phyloP scores from a whole-genome alignment of 2,113 vertebrate genomes.

The Onychorhynchus coronatus region DNA sequence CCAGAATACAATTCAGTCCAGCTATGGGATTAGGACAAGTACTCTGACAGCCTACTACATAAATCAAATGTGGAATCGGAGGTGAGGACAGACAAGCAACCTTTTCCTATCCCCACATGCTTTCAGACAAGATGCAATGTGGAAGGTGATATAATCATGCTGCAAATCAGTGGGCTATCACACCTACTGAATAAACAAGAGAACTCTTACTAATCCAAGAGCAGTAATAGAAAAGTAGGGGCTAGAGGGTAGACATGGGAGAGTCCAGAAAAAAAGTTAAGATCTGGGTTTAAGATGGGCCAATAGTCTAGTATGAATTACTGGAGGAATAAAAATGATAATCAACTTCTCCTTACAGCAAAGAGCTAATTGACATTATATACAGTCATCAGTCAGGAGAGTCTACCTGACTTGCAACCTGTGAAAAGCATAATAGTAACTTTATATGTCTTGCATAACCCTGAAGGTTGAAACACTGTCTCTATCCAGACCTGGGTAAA shows the following conservation, averaged over 20 bases:
- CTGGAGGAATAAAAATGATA: not conserved
- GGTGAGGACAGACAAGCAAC: not conserved
- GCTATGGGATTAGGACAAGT: not conserved
- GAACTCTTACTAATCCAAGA: not conserved
- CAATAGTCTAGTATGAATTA: not conserved
- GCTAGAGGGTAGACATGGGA: not conserved
- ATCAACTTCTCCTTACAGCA: not conserved
- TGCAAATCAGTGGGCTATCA: not conserved
- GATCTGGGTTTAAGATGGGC: not conserved
- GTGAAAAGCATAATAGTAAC: not conserved
- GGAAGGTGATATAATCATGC: not conserved
- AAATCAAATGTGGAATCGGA: not conserved
- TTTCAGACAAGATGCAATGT: not conserved
- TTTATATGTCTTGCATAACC: not conserved
- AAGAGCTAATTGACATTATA: not conserved
- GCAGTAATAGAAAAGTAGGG: not conserved
- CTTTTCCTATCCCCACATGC: not conserved
- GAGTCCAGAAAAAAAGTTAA: not conserved
- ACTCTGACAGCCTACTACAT: not conserved
- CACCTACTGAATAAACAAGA: not conserved
- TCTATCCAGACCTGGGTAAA: not conserved
- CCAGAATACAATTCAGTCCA: not conserved
- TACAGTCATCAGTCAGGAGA: not conserved
- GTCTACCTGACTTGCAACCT: not conserved
- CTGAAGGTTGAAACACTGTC: not conserved